Evolutionary conservation across 2,113 vertebrate genomes (phyloP), one percentile per base, ranked within the genome.

Genomic region (Passer montanus): DNA sequence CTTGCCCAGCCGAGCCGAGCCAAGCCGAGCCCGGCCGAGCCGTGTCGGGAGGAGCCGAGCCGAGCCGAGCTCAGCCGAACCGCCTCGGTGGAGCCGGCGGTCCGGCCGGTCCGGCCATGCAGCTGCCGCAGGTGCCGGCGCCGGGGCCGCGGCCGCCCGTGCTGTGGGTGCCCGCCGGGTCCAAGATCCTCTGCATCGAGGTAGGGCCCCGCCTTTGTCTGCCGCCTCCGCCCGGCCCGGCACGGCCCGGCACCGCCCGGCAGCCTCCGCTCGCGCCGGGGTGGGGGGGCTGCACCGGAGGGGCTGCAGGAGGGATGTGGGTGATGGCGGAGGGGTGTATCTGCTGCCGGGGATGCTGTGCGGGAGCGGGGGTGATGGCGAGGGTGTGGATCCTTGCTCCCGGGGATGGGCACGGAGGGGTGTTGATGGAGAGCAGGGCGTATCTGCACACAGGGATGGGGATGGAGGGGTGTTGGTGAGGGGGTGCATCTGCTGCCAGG

Each of bases 101-200:
- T 73, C 81, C 68, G 81, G 81, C 81, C 81, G 53, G 80, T 82
- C 80, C 90, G 76, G 87, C 84, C 94, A 96, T 96, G 96, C 96
- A 96, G 93, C 91, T 96, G 74, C 93, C 94, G 69, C 94, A 95
- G 82, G 90, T 95, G 77, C 73, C 89, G 89, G 85, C 79, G 67
- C 94, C 94, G 37, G 90, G 89, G 49, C 90, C 94, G 81, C 94
- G 94, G 96, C 89, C 81, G 70, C 96, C 96, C 75, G 89, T 95
- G 49, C 59, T 95, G 31, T 96, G 96, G 96, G 87, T 96, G 83
- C 96, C 96, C 66, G 73, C 93, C 63, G 94, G 96, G 72, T 94
- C 96, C 73, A 96, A 96, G 89, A 83, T 96, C 62, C 91, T 96
- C 89, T 96, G 96, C 95, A 94, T 95, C 91, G 96, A 96, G 96